Percentiles rank a stretch among this genome's conserved stretches.
Conservation (phyloP, 2,888 invertebrate genomes). For the Limnephilus lunatus region DNA sequence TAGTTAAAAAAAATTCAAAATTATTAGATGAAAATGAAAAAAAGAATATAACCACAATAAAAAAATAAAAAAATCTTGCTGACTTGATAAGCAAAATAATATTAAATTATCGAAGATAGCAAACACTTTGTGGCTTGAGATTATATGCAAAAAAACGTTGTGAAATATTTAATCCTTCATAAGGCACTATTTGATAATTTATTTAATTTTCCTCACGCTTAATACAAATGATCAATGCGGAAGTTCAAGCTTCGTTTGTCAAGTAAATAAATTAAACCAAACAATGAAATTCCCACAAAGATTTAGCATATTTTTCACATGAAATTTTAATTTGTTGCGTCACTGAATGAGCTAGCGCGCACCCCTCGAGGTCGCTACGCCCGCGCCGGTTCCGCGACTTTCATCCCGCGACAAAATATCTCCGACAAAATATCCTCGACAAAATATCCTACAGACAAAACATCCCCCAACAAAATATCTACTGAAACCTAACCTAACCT, state of each 20-base stretch:
- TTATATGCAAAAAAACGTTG: too few relatives aligned
- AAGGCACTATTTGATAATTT: not conserved
- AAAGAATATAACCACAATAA: too few relatives aligned
- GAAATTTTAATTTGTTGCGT: not conserved
- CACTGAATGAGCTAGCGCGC: not conserved
- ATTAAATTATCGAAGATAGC: too few relatives aligned
- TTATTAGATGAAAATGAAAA: not conserved
- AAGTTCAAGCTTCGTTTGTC: not conserved
- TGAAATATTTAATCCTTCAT: not conserved
- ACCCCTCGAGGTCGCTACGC: not conserved
- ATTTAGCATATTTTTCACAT: not conserved
- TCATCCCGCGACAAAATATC: too few relatives aligned
- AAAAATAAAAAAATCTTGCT: not conserved
- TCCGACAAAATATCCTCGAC: too few relatives aligned
- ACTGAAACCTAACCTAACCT: too few relatives aligned
- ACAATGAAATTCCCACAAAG: not conserved
- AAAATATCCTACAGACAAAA: too few relatives aligned
- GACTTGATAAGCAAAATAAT: not conserved
- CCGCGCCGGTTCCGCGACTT: too few relatives aligned
- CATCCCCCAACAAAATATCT: too few relatives aligned
- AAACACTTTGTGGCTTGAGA: too few relatives aligned
- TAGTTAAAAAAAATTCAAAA: not conserved
- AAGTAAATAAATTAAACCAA: not conserved
- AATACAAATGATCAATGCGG: not conserved
- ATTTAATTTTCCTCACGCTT: not conserved